Base-by-base conservation (phyloP, 23 tunicate genomes). In the Pegea sp. region DNA sequence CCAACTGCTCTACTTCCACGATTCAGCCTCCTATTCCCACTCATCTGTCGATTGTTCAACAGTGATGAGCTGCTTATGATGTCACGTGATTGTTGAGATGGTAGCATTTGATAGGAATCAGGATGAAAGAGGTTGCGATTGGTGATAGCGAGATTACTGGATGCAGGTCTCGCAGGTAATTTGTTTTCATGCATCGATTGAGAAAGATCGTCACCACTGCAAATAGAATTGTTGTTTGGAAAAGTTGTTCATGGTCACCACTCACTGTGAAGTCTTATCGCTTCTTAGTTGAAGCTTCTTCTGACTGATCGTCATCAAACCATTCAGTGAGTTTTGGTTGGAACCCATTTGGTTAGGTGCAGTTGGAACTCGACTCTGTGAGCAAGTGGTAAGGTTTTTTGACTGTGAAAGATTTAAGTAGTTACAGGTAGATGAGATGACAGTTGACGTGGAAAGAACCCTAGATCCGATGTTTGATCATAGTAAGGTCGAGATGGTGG, bases 271-370 rank as follows among this genome's bases (percentile, higher is more conserved):
- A 24, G 59, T 25, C 33, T 58, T 60, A 0, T 68, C 65, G 34
- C 70, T 67, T 5, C 95, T 49, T 23, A 58, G 54, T 58, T 66
- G 75, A 1, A 84, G 58, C 63, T 73, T 73, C 52, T 84, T 84
- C 58, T 62, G 84, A 42, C 84, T 84, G 42, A 84, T 84, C 44
- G 63, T 84, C 95, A 84, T 84, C 24, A 84, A 31, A 16, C 46
- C 46, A 34, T 72, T 63, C 18, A 84, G 66, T 3, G 84, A 74
- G 22, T 58, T 56, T 20, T 68, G 30, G 62, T 73, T 70, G 1
- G 60, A 59, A 1, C 27, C 25, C 44, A 50, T 64, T 29, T 52
- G 63, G 29, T 74, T 34, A 7, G 84, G 72, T 0, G 72, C 72
- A 34, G 72, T 66, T 25, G 71, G 54, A 2, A 59, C 56, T 16